These are phyloP conservation scores for Etheostoma perlongum DNA, from an alignment of 2,797 vertebrate species.

Conservation along the genomic window DNA sequence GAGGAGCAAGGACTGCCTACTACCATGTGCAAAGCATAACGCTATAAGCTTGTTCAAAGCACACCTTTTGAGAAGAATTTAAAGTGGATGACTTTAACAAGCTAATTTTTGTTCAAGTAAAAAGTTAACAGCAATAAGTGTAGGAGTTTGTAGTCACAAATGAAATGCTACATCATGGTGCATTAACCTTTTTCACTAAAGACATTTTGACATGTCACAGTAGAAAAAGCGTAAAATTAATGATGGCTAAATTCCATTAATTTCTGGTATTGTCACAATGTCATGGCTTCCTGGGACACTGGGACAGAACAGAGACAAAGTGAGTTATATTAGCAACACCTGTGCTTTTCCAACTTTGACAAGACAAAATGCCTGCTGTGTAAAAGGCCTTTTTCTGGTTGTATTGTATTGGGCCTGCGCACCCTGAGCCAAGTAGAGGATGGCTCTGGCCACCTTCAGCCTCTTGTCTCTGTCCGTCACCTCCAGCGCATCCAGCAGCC, in stretches of 20 bases:
- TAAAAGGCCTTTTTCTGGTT: not conserved
- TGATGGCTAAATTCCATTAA: not conserved
- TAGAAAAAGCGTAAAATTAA: not conserved
- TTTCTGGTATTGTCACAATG: not conserved
- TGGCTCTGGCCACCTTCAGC: slow-evolving; percentile 90
- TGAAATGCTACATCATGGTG: not conserved
- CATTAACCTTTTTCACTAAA: not conserved
- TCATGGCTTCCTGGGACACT: not conserved
- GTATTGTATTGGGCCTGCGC: slow-evolving; percentile 17
- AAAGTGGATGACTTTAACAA: not conserved
- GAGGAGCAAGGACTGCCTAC: not conserved
- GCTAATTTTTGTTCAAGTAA: not conserved
- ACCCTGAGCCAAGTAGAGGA: slow-evolving; percentile 98
- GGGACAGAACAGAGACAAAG: not conserved
- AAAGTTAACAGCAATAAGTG: not conserved
- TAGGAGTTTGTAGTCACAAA: not conserved
- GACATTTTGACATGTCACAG: not conserved
- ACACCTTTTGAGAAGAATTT: not conserved
- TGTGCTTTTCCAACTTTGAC: not conserved
- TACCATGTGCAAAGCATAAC: not conserved
- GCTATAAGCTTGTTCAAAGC: not conserved
- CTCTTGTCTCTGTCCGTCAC: slow-evolving; percentile 93
- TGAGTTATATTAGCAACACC: not conserved
- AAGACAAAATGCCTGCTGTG: not conserved
- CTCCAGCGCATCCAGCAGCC: slow-evolving; percentile 92